These are phyloP conservation scores for Spodoptera frugiperda DNA, from an alignment of 1,140 invertebrate species.

Conservation along the genomic window DNA sequence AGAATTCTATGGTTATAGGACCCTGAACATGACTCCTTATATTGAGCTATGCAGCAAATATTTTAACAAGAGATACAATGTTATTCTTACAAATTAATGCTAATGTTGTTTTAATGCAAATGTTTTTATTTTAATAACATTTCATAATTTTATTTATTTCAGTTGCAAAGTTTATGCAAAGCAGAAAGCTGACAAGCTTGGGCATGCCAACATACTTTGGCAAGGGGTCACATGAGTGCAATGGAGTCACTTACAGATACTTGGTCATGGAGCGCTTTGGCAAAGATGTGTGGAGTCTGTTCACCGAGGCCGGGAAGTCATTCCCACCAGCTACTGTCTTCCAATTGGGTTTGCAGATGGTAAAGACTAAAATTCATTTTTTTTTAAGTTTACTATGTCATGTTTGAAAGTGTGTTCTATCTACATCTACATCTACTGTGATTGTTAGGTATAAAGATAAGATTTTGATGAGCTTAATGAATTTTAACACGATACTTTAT, in stretches of 20 bases:
- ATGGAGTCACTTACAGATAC: conserved; percentile 94
- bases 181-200: conserved; percentile 90
- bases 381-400: background rate
- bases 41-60: too few relatives aligned
- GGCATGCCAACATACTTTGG: conserved; percentile 95
- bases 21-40: too few relatives aligned
- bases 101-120: background rate
- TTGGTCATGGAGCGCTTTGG: conserved; percentile 97
- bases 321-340: conserved; percentile 93
- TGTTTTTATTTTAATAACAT: background rate
- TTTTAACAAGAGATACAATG: background rate
- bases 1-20: too few relatives aligned
- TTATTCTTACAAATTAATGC: background rate
- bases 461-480: too few relatives aligned
- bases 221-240: conserved; percentile 93
- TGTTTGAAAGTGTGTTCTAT: conserved; percentile 14
- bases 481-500: too few relatives aligned
- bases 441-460: too few relatives aligned
- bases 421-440: too few relatives aligned
- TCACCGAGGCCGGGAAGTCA: conserved; percentile 89
- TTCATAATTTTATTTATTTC: conserved; percentile 61
- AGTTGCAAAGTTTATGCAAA: conserved; percentile 93
- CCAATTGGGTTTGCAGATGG: conserved; percentile 94
- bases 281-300: conserved; percentile 94
- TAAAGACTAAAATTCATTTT: conserved; percentile 82